These are phyloP conservation scores for Neopipo cinnamomea DNA, from an alignment of 2,113 vertebrate genomes.

Conservation along the genomic window DNA sequence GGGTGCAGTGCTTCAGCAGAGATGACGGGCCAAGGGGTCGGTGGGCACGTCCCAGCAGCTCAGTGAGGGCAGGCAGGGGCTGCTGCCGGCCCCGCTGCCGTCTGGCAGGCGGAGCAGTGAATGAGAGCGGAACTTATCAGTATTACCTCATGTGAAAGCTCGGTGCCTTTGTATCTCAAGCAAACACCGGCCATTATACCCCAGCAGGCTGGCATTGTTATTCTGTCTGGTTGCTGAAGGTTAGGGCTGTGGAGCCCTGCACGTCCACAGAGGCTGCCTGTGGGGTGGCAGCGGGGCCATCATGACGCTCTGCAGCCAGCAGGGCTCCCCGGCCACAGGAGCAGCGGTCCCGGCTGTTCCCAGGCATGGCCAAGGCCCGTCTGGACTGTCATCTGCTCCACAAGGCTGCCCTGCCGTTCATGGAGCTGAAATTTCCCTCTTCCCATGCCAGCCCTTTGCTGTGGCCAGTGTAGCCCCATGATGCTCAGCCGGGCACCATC, in stretches of 20 bases:
- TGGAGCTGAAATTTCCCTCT: neutral
- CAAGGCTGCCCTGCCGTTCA: neutral
- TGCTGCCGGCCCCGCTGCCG: neutral
- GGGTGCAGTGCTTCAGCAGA: neutral
- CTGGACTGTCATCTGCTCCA: neutral
- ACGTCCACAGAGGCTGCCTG: constrained; percentile 20
- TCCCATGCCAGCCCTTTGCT: neutral
- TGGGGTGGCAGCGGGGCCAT: neutral
- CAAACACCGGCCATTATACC: constrained; percentile 60
- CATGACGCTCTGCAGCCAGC: accelerated
- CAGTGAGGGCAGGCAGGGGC: neutral
- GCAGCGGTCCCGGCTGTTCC: neutral
- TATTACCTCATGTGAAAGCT: constrained; percentile 71
- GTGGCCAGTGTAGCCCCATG: neutral
- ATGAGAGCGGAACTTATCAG: constrained; percentile 45
- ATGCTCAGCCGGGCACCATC: neutral
- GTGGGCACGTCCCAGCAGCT: neutral
- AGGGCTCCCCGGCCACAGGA: accelerated
- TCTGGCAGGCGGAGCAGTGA: neutral
- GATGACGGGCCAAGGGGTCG: accelerated
- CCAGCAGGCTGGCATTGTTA: constrained; percentile 54
- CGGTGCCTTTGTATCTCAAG: constrained; percentile 65
- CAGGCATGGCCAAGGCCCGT: neutral
- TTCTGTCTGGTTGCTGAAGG: constrained; percentile 53
- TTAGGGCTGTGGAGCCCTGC: constrained; percentile 43